phyloP scores from a whole-genome alignment of 2,113 vertebrate species.

The Rhabdornis inornatus region DNA sequence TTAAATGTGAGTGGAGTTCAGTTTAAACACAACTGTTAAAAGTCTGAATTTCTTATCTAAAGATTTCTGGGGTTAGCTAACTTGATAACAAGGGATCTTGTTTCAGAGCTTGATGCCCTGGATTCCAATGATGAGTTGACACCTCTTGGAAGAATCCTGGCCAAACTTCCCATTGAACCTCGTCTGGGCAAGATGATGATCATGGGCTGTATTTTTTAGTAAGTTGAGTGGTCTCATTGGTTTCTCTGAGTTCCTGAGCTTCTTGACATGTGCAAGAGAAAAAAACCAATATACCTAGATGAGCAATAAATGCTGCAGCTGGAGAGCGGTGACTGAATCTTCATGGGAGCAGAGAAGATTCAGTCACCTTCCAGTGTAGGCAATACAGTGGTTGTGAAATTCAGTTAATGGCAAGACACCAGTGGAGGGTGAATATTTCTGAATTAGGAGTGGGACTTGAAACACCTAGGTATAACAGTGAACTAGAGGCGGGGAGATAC shows the following conservation, averaged over 20 bases:
- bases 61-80: neutral
- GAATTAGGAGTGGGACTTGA: neutral
- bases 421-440: neutral
- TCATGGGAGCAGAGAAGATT: neutral
- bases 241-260: neutral
- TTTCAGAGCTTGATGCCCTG: conserved; percentile 89
- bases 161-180: conserved; percentile 92
- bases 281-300: neutral
- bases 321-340: neutral
- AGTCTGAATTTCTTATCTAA: neutral
- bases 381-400: neutral
- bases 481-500: neutral
- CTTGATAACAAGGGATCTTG: conserved; percentile 8
- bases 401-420: neutral
- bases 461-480: neutral
- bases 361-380: neutral
- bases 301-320: neutral
- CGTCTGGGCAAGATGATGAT: conserved; percentile 99
- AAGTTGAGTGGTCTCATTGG: conserved; percentile 46
- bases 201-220: conserved; percentile 97
- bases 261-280: neutral
- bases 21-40: neutral
- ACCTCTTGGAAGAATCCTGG: conserved; percentile 90
- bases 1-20: neutral
- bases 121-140: conserved; percentile 92